Evolutionary conservation across 2,888 invertebrate genomes (phyloP).

Genomic region (Cerastoderma edule): DNA sequence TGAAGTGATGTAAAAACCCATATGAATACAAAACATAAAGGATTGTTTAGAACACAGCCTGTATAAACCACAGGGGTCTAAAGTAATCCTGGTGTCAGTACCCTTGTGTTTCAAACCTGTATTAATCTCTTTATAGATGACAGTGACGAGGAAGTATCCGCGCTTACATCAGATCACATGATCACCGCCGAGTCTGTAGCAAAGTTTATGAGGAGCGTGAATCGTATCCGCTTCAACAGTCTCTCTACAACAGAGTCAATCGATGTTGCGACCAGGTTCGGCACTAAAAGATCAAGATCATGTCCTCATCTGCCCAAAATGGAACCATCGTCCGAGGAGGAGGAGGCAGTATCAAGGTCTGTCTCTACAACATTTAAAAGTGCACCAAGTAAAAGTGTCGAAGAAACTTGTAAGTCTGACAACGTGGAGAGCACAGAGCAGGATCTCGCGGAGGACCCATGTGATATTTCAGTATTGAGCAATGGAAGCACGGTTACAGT

Average conservation of each 20-base stretch:
- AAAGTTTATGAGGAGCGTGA: conserved; percentile 79
- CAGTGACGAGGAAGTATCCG: conserved; percentile 71
- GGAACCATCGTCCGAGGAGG: conserved; percentile 52
- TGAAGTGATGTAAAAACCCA: too few species aligned
- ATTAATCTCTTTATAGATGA: conserved; percentile 60
- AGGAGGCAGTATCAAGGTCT: conserved; percentile 57
- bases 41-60: too few species aligned
- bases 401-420: background rate
- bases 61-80: too few species aligned
- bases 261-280: conserved; percentile 41
- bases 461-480: conserved; percentile 33
- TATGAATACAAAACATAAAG: too few species aligned
- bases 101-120: too few species aligned
- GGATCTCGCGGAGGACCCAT: background rate
- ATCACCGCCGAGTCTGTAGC: conserved; percentile 79
- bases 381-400: background rate
- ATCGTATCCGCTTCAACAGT: conserved; percentile 79
- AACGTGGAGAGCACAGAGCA: background rate
- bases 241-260: conserved; percentile 61
- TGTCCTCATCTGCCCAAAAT: conserved; percentile 68
- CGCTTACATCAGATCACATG: conserved; percentile 57
- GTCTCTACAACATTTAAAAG: conserved; percentile 32
- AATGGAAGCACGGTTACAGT: conserved; percentile 50
- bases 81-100: too few species aligned
- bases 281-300: conserved; percentile 62